Conservation (phyloP, 2,797 vertebrate species). For the Diplodus sargus region DNA sequence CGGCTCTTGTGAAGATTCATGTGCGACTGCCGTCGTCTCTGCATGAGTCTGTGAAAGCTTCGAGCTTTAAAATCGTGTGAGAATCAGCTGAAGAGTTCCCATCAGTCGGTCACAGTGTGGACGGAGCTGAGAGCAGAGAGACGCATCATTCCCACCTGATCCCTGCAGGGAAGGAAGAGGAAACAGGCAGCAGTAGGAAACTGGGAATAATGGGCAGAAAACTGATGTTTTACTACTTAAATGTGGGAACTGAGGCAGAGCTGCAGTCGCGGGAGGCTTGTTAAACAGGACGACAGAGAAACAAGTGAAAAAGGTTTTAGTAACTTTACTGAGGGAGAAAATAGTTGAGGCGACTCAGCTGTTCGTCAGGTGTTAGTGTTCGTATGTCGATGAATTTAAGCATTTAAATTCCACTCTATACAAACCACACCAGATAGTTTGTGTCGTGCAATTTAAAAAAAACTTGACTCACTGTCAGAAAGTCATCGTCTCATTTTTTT, state of each 20-base stretch:
- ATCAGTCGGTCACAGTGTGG: conserved; percentile 19
- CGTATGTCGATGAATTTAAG: no score
- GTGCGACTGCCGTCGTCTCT: not conserved
- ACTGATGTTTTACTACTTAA: conserved; percentile 15
- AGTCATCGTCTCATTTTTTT: no score
- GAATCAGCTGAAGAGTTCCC: conserved; percentile 31
- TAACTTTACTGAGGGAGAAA: not conserved
- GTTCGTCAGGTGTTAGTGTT: no score
- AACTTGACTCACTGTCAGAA: no score
- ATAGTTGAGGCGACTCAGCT: no score
- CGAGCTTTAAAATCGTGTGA: not conserved
- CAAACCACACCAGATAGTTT: no score
- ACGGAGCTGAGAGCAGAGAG: conserved; percentile 36
- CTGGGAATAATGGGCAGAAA: conserved; percentile 41
- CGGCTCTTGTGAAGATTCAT: not conserved
- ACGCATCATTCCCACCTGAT: conserved; percentile 58
- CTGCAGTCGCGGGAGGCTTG: not conserved
- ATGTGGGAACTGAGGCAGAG: conserved; percentile 37
- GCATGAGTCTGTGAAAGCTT: conserved; percentile 16
- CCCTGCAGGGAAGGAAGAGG: conserved; percentile 62
- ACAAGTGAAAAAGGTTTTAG: not conserved
- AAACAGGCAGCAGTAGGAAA: conserved; percentile 55
- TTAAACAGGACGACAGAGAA: not conserved
- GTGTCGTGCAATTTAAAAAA: no score
- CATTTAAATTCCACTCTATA: no score